Conservation (phyloP, 2,113 vertebrate genomes). For the Dunckerocampus dactyliophorus region DNA sequence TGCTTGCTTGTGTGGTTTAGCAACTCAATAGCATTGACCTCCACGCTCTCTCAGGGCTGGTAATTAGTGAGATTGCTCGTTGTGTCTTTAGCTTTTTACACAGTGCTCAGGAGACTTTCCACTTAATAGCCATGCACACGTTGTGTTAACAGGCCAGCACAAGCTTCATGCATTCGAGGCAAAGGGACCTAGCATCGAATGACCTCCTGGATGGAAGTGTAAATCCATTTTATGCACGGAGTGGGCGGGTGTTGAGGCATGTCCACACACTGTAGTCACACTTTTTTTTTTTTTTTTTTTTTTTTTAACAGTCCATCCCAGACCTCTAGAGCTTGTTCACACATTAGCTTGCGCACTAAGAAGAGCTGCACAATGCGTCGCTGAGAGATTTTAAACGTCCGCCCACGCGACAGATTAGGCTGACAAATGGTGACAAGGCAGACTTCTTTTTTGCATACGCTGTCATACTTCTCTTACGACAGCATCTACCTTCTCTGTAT, state of each 20-base stretch:
- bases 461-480: conserved; percentile 21
- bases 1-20: conserved; percentile 17
- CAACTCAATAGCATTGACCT: conserved; percentile 49
- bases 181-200: conserved; percentile 1
- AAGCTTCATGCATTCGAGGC: neutral
- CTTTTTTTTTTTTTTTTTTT: neutral
- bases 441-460: conserved; percentile 21
- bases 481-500: conserved; percentile 24
- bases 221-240: conserved; percentile 18
- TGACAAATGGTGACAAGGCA: conserved; percentile 45
- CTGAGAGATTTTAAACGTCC: conserved; percentile 39
- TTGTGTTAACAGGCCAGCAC: conserved; percentile 14
- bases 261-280: conserved; percentile 12
- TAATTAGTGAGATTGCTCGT: conserved; percentile 48
- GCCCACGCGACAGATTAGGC: conserved; percentile 47
- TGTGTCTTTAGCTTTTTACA: conserved; percentile 29
- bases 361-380: conserved; percentile 22
- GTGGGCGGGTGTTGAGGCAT: conserved; percentile 7
- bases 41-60: conserved; percentile 25
- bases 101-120: conserved; percentile 34
- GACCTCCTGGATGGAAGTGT: conserved; percentile 26
- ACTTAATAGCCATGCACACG: conserved; percentile 18
- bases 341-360: conserved; percentile 28
- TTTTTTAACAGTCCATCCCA: conserved; percentile 10
- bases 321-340: conserved; percentile 19